Evolutionary conservation across 2,888 invertebrate genomes (phyloP).

Genomic region (Cheiracanthium punctorium): DNA sequence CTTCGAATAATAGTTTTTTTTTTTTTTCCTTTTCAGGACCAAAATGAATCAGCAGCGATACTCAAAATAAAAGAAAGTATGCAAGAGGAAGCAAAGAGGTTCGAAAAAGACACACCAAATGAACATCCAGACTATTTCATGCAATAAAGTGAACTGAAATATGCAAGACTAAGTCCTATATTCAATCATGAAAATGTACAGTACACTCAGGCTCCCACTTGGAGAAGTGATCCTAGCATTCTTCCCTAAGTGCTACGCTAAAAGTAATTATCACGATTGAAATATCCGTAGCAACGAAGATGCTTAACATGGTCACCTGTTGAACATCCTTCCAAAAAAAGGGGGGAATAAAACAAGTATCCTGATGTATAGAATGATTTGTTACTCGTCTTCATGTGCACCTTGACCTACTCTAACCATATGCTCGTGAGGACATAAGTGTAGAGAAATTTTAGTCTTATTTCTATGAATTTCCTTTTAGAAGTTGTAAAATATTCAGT

Average conservation of each 20-base stretch:
- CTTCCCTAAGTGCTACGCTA: conserved; percentile 44
- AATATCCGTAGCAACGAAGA: background rate
- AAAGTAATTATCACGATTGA: background rate
- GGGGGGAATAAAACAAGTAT: background rate
- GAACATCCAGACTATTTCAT: conserved; percentile 96
- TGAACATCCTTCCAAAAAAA: background rate
- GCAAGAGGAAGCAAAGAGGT: conserved; percentile 99
- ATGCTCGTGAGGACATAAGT: background rate
- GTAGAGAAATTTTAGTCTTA: conserved; percentile 6
- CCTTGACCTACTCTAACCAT: conserved; percentile 18
- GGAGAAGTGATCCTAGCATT: conserved; percentile 23
- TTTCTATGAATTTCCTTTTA: conserved; percentile 17
- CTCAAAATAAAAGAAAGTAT: conserved; percentile 99
- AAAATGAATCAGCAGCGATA: conserved; percentile 99
- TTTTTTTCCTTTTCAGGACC: conserved; percentile 80
- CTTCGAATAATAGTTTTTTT: no score
- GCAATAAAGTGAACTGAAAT: conserved; percentile 82
- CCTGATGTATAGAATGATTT: conserved; percentile 55
- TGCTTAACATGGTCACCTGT: conserved; percentile 1
- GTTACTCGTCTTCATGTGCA: conserved; percentile 50
- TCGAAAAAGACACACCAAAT: conserved; percentile 90
- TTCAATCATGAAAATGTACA: background rate
- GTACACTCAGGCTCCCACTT: conserved; percentile 35
- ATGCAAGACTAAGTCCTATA: background rate
- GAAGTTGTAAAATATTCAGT: conserved; percentile 54